These are phyloP conservation scores for Thalassophryne amazonica DNA, from an alignment of 2,797 vertebrate genomes.

Conservation along the genomic window DNA sequence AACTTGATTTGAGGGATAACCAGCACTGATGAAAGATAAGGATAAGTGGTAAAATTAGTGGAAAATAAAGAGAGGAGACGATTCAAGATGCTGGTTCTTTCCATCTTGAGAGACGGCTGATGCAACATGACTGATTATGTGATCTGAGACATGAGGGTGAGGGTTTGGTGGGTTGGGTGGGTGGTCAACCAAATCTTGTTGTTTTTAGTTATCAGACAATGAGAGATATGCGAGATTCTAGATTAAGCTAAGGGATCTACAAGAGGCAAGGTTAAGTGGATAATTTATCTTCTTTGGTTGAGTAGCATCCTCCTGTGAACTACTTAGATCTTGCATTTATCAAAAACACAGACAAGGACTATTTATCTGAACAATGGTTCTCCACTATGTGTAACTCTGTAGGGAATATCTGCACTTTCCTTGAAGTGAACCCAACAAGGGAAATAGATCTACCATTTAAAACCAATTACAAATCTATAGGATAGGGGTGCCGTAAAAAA, in stretches of 20 bases:
- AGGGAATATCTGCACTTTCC: not conserved
- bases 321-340: not conserved
- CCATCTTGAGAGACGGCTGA: no score
- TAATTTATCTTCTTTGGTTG: not conserved
- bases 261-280: slow-evolving; percentile 1
- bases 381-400: no score
- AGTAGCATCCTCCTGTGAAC: not conserved
- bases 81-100: no score
- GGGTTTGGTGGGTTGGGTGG: no score
- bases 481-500: no score
- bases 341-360: not conserved
- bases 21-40: not conserved
- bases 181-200: not conserved
- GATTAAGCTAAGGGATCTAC: not conserved
- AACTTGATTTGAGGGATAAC: not conserved
- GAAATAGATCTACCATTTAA: no score
- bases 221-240: not conserved
- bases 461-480: no score
- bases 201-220: not conserved
- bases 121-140: not conserved
- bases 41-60: not conserved
- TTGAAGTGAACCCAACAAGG: no score
- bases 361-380: no score
- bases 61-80: no score
- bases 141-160: not conserved